These are phyloP conservation scores for Linepithema humile DNA, from an alignment of 1,140 invertebrate genomes.

Conservation along the genomic window DNA sequence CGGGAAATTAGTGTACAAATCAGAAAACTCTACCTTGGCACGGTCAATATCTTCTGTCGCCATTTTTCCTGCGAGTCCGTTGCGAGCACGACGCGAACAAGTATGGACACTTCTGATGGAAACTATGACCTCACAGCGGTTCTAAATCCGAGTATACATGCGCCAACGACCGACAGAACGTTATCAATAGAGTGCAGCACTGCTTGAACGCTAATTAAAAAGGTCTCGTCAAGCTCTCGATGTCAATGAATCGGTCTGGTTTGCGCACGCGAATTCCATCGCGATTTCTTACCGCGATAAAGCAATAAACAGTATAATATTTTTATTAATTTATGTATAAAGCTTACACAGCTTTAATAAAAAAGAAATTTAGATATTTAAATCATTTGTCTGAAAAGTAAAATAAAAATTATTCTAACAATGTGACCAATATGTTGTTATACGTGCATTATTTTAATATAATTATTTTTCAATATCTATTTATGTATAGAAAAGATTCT, in stretches of 20 bases:
- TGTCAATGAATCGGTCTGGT: not conserved
- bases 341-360: too few relatives aligned
- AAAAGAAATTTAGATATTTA: too few relatives aligned
- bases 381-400: too few relatives aligned
- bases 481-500: not conserved
- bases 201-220: not conserved
- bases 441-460: too few relatives aligned
- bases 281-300: not conserved
- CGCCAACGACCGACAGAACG: not conserved
- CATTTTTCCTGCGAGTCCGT: slow-evolving; percentile 76
- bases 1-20: not conserved
- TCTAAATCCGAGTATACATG: not conserved
- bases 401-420: too few relatives aligned
- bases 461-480: not conserved
- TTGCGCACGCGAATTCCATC: not conserved
- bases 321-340: not conserved
- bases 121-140: not conserved
- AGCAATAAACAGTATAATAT: not conserved
- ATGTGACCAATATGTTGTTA: too few relatives aligned
- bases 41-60: slow-evolving; percentile 82
- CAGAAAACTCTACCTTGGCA: slow-evolving; percentile 74
- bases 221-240: not conserved
- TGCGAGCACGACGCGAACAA: slow-evolving; percentile 17
- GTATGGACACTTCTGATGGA: not conserved
- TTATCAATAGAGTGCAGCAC: not conserved